Conservation (phyloP, 2,888 invertebrate species). For the Harpagoxenus sublaevis region DNA sequence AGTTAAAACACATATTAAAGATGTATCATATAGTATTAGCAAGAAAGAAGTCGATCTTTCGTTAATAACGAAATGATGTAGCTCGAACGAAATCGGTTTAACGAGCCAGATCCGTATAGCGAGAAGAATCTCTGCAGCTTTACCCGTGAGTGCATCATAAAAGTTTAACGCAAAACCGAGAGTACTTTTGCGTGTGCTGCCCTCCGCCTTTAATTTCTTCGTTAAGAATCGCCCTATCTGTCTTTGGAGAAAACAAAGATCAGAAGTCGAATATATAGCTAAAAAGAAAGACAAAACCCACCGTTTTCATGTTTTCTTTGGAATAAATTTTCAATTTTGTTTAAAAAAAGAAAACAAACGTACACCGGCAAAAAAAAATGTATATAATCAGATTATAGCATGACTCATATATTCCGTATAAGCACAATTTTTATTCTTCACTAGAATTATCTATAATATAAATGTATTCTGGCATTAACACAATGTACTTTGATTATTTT, state of each 20-base stretch:
- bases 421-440: not conserved
- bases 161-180: conserved; percentile 68
- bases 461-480: not conserved
- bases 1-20: conserved; percentile 25
- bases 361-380: not conserved
- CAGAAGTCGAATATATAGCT: conserved; percentile 39
- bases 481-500: not conserved
- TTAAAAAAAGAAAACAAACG: not conserved
- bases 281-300: not conserved
- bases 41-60: conserved; percentile 25
- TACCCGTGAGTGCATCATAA: conserved; percentile 66
- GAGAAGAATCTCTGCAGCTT: conserved; percentile 44
- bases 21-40: conserved; percentile 15
- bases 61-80: conserved; percentile 47
- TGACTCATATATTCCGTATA: not conserved
- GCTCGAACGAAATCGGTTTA: conserved; percentile 60
- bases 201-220: conserved; percentile 65
- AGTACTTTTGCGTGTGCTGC: conserved; percentile 45
- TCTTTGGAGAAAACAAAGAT: conserved; percentile 44
- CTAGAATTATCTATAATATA: not conserved
- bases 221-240: conserved; percentile 55
- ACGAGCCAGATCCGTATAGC: conserved; percentile 40
- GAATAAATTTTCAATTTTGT: not conserved
- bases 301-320: not conserved
- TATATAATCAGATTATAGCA: not conserved